Percentiles rank a stretch among this genome's conserved stretches.
Evolutionary conservation across 2,888 invertebrate genomes (phyloP).

Genomic region (Ferrisia virgata): DNA sequence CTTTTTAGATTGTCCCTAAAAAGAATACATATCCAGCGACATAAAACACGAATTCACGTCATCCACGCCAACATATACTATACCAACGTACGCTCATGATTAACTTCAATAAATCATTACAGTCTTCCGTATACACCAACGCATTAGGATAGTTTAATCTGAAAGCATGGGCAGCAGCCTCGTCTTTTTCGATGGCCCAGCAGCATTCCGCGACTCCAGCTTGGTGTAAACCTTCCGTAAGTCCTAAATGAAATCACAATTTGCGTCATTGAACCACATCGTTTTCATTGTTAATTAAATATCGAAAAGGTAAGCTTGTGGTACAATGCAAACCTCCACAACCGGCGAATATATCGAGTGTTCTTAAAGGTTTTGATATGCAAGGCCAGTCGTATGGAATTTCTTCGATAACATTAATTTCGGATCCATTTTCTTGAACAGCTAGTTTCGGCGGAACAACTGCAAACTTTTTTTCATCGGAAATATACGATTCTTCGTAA

Average conservation of each 20-base stretch:
- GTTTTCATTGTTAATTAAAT: too few relatives aligned
- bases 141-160: slow-evolving; percentile 70
- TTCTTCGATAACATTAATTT: slow-evolving; percentile 49
- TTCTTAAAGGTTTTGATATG: slow-evolving; percentile 59
- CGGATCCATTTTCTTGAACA: slow-evolving; percentile 49
- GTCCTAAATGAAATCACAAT: slow-evolving; percentile 54
- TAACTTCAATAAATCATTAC: slow-evolving; percentile 67
- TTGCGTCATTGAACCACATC: background rate
- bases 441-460: slow-evolving; percentile 63
- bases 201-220: slow-evolving; percentile 66
- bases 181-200: slow-evolving; percentile 81
- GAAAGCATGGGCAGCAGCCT: slow-evolving; percentile 75
- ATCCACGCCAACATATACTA: too few relatives aligned
- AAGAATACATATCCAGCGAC: background rate
- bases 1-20: slow-evolving; percentile 54
- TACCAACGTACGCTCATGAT: slow-evolving; percentile 60
- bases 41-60: too few relatives aligned
- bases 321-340: slow-evolving; percentile 65
- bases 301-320: too few relatives aligned
- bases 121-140: slow-evolving; percentile 77
- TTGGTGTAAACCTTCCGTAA: slow-evolving; percentile 70
- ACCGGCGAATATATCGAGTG: slow-evolving; percentile 80
- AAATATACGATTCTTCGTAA: slow-evolving; percentile 67
- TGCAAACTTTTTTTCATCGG: slow-evolving; percentile 57
- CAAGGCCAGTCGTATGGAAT: slow-evolving; percentile 51